Evolutionary conservation across 2,797 vertebrate genomes (phyloP), one percentile per base, ranked within the genome.

Genomic region (Myotis findleyi): DNA sequence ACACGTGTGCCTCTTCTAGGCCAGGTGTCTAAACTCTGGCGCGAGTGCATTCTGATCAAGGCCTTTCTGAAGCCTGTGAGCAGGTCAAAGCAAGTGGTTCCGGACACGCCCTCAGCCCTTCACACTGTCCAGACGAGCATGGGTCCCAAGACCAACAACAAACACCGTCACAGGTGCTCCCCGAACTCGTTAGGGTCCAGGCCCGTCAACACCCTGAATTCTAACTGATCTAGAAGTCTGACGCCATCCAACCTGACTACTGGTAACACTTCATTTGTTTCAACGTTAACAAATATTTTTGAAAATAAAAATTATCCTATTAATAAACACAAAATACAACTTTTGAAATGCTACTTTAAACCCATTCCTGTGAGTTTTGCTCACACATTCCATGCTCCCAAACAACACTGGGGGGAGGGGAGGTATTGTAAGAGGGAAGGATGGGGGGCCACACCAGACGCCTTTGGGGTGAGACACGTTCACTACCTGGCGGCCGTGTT

Each of bases 271-370:
- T 80, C 20, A 55, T 79, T 79, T 25, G 68, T 80, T 86, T 84
- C 69, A 59, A 91, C 79, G 92, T 77, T n/a, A 93, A 84, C 30
- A 80, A 92, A 93, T 36, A 75, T 51, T 87, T 91, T 30, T 21
- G 30, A 27, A 93, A 87, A 96, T 91, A 68, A 76, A 84, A 64
- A 73, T 57, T 25, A 57, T 0, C 57, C 79, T 49, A 64, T 66
- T 83, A 87, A 79, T 72, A 92, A 77, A 36, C n/a, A 96, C 4
- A 80, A 49, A 10, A 88, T 76, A 82, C 16, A 82, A 49, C 76
- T 84, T 92, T 59, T 89, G 36, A 87, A 96, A 68, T 76, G 23
- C 72, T 91, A 66, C 53, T 83, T 94, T 77, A 90, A 96, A 96
- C 66, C 23, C 3, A 91, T 17, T 80, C 73, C 38, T 4, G 1